Evolutionary conservation across 2,113 vertebrate species (phyloP), one percentile per base, ranked within the genome.

Genomic region (Gymnorhina tibicen): DNA sequence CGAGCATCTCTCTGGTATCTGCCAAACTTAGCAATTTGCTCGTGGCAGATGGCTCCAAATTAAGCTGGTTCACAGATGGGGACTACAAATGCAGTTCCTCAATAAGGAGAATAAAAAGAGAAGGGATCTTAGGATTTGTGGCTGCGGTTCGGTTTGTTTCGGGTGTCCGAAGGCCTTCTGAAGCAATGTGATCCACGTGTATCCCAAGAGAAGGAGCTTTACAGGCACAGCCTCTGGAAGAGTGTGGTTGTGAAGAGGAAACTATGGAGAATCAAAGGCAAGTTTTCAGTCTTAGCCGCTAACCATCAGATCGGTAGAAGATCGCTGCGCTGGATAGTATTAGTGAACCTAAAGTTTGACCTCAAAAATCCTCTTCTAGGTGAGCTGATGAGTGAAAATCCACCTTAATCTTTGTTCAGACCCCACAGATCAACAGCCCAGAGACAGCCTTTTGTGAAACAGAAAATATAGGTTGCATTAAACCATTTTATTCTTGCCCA

Each of bases 21-120:
- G 96, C 87, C 93, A 94, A 97, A 97, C 93, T 97, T 97, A 89
- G 94, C 94, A 63, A 92, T 95, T 97, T 96, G 95, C 93, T 96
- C 76, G 42, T 95, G 95, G 95, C 97, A 98, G 97, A 98, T 98
- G 97, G 97, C 80, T 96, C 87, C 81, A 91, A 96, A 97, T 97
- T 95, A 92, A 97, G 97, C 91, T 97, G 91, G 75, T 88, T 97
- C 95, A 80, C 96, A 97, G 95, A 97, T 97, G 97, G 97, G 97
- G 93, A 39, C 93, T 87, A 72, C 89, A 60, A 82, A 97, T 95
- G 97, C 95, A 89, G 78, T 94, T 94, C 79, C 91, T 97, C 85
- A 94, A 42, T 86, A 92, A 85, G 47, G 33, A 62, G 91, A 46
- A 62, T 73, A 35, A 84, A 76, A 81, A 76, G 60, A 80, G 78